Base-by-base conservation (phyloP, 2,888 invertebrate genomes). In the Oscheius sp. region DNA sequence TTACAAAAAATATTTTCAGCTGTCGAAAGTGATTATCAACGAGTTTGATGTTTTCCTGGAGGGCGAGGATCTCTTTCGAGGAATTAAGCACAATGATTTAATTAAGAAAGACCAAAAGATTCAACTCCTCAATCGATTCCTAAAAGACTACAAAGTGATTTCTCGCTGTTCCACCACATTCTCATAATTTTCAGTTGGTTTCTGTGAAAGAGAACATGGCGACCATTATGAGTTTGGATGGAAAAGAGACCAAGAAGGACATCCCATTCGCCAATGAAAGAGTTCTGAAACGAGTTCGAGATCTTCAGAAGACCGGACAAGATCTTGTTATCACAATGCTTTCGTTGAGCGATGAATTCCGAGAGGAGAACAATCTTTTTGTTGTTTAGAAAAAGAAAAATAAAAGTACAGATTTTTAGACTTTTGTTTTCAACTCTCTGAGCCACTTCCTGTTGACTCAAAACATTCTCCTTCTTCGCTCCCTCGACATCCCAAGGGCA, bases 171-270 rank as follows among this genome's bases (percentile, higher is more conserved):
- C 12, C 42, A 17, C 3, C n/a, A n/a, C n/a, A n/a, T n/a, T n/a
- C n/a, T n/a, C n/a, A n/a, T n/a, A 34, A n/a, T 27, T 61, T 61
- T 61, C 45, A 61, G 61, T 17, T 61, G n/a, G 27, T 61, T 20
- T 61, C 61, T 1, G 27, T 61, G 42, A 61, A 61, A 20, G 31
- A 61, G 27, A 61, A 61, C n/a, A 61, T 25, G 31, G 61, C 61
- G 31, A 61, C 39, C 4, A 39, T 61, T 20, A n/a, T 42, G 25
- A 45, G 45, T 17, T 15, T 61, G 29, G 61, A 61, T 20, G 45
- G 42, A 3, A 45, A 42, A 3, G 27, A 45, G 29, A 45, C 31
- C 27, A 61, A 45, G 45, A 61, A 27, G 31, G 25, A 61, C 45
- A 29, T 61, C 2, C 61, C 61, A 4, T 61, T 61, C 20, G 61